Conservation (phyloP, 1,140 invertebrate species). For the Galleria mellonella region DNA sequence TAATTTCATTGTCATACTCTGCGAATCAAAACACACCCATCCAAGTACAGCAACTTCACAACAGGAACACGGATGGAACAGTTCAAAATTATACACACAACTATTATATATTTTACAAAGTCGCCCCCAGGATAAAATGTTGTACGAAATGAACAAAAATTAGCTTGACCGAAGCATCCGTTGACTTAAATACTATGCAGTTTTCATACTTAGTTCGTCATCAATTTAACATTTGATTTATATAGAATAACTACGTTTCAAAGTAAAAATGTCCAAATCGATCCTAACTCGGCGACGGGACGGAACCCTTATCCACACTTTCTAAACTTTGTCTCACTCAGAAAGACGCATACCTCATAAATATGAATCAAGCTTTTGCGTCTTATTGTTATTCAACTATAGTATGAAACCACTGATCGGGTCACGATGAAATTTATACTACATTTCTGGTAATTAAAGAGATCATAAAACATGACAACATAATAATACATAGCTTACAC, state of each 20-base stretch:
- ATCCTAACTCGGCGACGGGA: not conserved
- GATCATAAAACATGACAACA: not conserved
- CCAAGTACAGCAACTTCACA: too few species aligned
- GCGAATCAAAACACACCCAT: too few species aligned
- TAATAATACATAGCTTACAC: too few species aligned
- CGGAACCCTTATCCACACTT: too few species aligned
- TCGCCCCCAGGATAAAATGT: too few species aligned
- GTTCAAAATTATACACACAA: not conserved
- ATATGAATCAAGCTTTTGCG: slow-evolving; percentile 1
- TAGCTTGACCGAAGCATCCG: too few species aligned
- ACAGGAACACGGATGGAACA: not conserved
- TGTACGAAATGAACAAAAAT: too few species aligned
- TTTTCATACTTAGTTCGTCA: too few species aligned
- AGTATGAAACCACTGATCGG: not conserved
- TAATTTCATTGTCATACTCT: too few species aligned
- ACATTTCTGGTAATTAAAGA: not conserved
- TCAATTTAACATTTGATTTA: too few species aligned
- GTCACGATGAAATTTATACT: not conserved
- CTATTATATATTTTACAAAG: not conserved
- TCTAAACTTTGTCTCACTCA: too few species aligned
- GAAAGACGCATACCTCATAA: slow-evolving; percentile 1
- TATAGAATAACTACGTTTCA: not conserved
- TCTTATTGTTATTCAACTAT: slow-evolving; percentile 4
- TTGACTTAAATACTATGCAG: too few species aligned
- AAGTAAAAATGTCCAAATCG: not conserved